phyloP scores from a whole-genome alignment of 2,888 invertebrate genomes.

The Drosophila robusta region DNA sequence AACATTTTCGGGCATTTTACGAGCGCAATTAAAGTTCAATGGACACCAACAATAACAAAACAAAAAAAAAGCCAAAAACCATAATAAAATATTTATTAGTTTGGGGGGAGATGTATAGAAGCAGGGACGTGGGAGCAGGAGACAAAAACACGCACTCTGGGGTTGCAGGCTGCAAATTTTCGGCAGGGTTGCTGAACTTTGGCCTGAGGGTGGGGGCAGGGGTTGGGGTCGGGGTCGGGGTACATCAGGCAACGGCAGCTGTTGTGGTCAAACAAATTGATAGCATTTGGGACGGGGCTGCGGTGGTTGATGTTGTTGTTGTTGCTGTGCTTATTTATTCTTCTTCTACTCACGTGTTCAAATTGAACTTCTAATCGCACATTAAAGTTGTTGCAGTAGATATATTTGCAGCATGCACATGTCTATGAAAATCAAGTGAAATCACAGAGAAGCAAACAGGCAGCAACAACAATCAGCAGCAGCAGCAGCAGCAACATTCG shows the following conservation, averaged over 20 bases:
- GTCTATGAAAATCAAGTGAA: constrained; percentile 5
- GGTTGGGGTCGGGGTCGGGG: constrained; percentile 1
- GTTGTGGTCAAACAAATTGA: constrained; percentile 33
- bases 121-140: not conserved
- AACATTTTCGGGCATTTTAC: constrained; percentile 46
- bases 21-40: constrained; percentile 69
- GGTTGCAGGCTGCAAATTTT: constrained; percentile 26
- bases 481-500: constrained; percentile 1
- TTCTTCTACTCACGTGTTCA: not conserved
- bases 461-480: constrained; percentile 2
- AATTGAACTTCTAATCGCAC: not conserved
- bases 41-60: constrained; percentile 34
- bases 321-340: not conserved
- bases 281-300: not conserved
- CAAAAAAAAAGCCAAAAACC: constrained; percentile 22
- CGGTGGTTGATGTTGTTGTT: not conserved
- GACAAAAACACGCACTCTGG: constrained; percentile 7
- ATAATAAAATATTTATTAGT: constrained; percentile 55
- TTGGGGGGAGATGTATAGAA: constrained; percentile 10
- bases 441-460: constrained; percentile 3
- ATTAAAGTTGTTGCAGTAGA: not conserved
- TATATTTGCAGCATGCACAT: not conserved
- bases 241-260: not conserved
- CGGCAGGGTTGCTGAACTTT: constrained; percentile 41
- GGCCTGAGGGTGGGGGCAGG: not conserved